phyloP scores from a whole-genome alignment of 2,113 vertebrate genomes.

The Bufo bufo region DNA sequence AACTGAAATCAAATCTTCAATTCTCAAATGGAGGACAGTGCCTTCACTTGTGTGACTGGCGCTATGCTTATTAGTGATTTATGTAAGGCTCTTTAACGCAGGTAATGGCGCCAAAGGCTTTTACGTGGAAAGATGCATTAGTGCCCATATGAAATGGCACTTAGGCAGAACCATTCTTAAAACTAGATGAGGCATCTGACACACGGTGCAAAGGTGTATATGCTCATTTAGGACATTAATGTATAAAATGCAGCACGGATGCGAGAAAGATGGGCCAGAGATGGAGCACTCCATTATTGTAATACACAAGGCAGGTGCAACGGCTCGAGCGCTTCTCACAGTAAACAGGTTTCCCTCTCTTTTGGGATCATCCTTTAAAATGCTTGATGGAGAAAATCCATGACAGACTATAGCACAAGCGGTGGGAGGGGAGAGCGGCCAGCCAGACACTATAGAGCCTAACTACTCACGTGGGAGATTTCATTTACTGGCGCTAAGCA shows the following conservation, averaged over 20 bases:
- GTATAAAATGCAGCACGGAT: neutral
- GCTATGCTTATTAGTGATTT: neutral
- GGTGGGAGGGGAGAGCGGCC: neutral
- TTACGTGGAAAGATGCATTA: constrained; percentile 3
- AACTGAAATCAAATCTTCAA: too few relatives aligned
- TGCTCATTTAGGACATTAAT: neutral
- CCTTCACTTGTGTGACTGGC: neutral
- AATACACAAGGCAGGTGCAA: neutral
- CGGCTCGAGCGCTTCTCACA: neutral
- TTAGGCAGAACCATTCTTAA: neutral
- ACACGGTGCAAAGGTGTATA: neutral
- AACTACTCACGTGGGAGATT: constrained; percentile 63
- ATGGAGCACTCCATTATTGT: neutral
- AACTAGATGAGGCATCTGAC: neutral
- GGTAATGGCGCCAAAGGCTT: constrained; percentile 14
- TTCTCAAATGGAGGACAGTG: neutral
- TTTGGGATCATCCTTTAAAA: constrained; percentile 25
- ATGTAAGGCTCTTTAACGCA: neutral
- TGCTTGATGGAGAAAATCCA: constrained; percentile 43
- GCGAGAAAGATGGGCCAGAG: neutral
- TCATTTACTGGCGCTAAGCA: constrained; percentile 63
- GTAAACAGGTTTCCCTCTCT: constrained; percentile 41
- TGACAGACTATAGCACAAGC: constrained; percentile 46
- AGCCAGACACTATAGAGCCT: constrained; percentile 56
- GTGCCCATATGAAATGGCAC: neutral